phyloP scores from a whole-genome alignment of 2,797 vertebrate genomes.

The Hylomyscus alleni region DNA sequence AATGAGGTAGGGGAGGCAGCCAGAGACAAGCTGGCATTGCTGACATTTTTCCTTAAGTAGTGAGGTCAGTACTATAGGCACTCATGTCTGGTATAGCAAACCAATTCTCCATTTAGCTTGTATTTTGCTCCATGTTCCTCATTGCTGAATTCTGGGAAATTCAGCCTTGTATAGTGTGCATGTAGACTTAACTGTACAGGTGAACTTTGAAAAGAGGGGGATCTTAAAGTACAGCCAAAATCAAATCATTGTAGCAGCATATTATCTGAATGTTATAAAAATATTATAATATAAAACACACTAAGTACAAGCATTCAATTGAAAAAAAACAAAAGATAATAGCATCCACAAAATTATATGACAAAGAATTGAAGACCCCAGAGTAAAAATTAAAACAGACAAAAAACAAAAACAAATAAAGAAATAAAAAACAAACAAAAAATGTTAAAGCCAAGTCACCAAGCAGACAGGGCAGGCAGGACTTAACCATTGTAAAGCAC shows the following conservation, averaged over 20 bases:
- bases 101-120: background rate
- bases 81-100: background rate
- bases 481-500: background rate
- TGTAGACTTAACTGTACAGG: conserved; percentile 3
- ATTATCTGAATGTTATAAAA: background rate
- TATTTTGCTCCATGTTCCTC: background rate
- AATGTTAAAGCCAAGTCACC: background rate
- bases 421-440: background rate
- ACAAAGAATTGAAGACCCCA: background rate
- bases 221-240: conserved; percentile 13
- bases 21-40: background rate
- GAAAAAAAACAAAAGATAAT: background rate
- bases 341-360: conserved; percentile 31
- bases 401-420: background rate
- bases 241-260: conserved; percentile 10
- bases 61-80: background rate
- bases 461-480: background rate
- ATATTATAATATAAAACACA: background rate
- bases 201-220: conserved; percentile 31
- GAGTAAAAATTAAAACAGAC: background rate
- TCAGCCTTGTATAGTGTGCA: conserved; percentile 13
- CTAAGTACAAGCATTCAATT: background rate
- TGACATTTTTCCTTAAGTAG: background rate
- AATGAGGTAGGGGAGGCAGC: background rate
- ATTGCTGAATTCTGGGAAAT: background rate